A percentile compares a stretch with the other conserved stretches of the same genome.
phyloP scores from a whole-genome alignment of 2,797 vertebrate genomes.

The Onychomys arenicola region DNA sequence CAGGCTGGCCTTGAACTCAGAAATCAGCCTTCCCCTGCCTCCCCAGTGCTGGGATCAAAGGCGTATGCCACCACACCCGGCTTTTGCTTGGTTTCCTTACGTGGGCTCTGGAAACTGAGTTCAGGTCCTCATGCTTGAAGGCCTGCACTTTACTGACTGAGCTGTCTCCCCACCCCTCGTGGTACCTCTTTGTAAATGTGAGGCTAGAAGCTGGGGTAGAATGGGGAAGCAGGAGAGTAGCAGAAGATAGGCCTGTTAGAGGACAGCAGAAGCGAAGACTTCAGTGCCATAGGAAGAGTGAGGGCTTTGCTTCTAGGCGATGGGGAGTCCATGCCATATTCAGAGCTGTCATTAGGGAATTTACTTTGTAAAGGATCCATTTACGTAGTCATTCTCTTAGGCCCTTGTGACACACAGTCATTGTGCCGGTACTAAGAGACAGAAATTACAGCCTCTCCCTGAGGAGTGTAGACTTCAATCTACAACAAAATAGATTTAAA shows the following conservation, averaged over 20 bases:
- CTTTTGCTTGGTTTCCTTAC: neutral
- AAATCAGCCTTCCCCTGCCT: neutral
- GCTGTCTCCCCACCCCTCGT: neutral
- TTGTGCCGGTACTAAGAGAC: neutral
- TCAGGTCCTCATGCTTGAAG: neutral
- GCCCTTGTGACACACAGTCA: constrained; percentile 6
- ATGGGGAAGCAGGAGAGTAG: neutral
- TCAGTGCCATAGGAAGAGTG: constrained; percentile 8
- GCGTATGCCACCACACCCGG: too few relatives aligned
- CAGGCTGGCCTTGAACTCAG: neutral
- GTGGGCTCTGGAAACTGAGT: neutral
- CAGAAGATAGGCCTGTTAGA: neutral
- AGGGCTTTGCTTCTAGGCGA: constrained; percentile 47
- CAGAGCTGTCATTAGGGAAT: constrained; percentile 49
- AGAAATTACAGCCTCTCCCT: neutral
- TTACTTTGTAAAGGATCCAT: constrained; percentile 55
- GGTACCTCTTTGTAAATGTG: neutral
- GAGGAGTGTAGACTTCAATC: neutral
- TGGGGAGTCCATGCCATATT: neutral
- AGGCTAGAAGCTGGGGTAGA: neutral
- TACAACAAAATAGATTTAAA: neutral
- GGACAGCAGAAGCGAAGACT: constrained; percentile 37
- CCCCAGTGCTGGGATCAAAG: neutral
- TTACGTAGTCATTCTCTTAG: neutral
- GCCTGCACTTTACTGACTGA: neutral